phyloP scores from a whole-genome alignment of 2,797 vertebrate species.

The Micrastur ruficollis region DNA sequence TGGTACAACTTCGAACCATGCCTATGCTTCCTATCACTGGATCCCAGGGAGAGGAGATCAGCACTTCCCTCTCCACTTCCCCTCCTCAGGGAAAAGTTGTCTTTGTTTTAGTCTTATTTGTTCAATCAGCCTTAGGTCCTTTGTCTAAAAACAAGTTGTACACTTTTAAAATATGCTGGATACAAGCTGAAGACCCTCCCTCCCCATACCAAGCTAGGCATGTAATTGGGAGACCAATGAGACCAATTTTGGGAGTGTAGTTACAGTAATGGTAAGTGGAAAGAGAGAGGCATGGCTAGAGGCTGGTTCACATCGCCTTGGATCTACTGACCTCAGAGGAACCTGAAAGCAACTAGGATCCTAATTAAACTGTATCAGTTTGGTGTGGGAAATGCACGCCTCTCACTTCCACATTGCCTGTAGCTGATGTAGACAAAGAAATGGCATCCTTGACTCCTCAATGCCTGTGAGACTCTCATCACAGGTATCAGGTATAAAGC shows the following conservation, averaged over 20 bases:
- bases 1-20: background rate
- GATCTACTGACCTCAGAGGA: background rate
- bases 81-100: background rate
- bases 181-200: background rate
- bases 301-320: background rate
- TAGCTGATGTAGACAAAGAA: background rate
- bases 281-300: background rate
- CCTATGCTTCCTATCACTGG: accelerated
- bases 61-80: background rate
- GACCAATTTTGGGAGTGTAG: background rate
- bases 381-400: background rate
- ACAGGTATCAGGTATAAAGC: background rate
- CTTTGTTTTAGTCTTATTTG: background rate
- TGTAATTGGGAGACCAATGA: background rate
- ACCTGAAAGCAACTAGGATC: background rate
- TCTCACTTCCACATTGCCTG: background rate
- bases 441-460: background rate
- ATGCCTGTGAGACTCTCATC: background rate
- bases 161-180: background rate
- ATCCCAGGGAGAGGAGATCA: background rate
- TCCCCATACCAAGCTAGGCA: background rate
- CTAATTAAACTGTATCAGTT: background rate
- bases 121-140: background rate
- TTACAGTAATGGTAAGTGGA: background rate
- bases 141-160: background rate